Percentiles rank a stretch among this genome's conserved stretches.
Evolutionary conservation across 1,140 invertebrate species (phyloP).

Genomic region (Rhizoglyphus robini): DNA sequence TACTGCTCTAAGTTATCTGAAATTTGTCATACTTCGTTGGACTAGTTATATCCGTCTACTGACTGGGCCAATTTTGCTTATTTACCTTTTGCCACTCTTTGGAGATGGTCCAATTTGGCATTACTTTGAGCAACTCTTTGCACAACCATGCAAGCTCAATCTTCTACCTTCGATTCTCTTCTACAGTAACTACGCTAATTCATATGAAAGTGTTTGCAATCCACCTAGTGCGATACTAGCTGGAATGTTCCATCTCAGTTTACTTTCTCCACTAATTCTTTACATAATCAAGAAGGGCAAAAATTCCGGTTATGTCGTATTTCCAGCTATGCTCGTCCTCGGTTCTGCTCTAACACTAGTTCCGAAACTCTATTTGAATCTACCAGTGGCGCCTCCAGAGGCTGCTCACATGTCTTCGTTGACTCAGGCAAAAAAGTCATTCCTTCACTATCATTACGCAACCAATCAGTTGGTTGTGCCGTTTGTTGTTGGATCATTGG

Average conservation of each 20-base stretch:
- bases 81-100: slow-evolving; percentile 13
- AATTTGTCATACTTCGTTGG: slow-evolving; percentile 1
- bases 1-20: background rate
- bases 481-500: slow-evolving; percentile 3
- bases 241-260: slow-evolving; percentile 2
- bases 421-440: background rate
- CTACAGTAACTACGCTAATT: slow-evolving; percentile 1
- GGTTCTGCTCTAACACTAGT: background rate
- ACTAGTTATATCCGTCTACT: background rate
- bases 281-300: background rate
- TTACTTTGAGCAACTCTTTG: slow-evolving; percentile 13
- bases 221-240: background rate
- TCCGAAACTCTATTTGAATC: background rate
- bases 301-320: slow-evolving; percentile 5
- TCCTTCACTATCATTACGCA: slow-evolving; percentile 1
- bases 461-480: slow-evolving; percentile 1
- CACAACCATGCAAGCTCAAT: slow-evolving; percentile 7
- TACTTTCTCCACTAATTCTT: slow-evolving; percentile 10
- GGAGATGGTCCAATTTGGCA: slow-evolving; percentile 19
- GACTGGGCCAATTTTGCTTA: slow-evolving; percentile 18
- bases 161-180: background rate
- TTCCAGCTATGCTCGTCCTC: background rate
- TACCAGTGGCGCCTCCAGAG: slow-evolving; percentile 8
- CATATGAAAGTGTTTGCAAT: slow-evolving; percentile 12
- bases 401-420: background rate